Conservation (phyloP, 2,113 vertebrate species). For the Aspidoscelis tigris region DNA sequence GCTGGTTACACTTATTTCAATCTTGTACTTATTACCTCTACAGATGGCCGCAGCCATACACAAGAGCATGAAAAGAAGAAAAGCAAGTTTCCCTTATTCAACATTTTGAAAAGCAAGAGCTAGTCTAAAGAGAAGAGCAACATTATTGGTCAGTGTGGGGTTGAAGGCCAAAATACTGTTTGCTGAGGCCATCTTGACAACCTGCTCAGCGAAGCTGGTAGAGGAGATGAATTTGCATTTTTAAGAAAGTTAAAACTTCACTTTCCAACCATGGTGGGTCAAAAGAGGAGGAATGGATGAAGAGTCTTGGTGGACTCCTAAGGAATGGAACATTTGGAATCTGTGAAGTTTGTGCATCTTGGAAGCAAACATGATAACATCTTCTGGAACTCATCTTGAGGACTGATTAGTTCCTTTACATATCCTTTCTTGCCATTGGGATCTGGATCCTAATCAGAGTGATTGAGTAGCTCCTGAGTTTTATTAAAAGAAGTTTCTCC, state of each 20-base stretch:
- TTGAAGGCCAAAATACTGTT: background rate
- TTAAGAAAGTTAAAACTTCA: background rate
- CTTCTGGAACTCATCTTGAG: background rate
- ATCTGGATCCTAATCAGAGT: background rate
- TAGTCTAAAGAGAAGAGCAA: constrained; percentile 49
- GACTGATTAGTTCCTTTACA: background rate
- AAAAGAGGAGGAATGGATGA: too few species aligned
- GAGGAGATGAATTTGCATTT: background rate
- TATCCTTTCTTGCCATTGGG: background rate
- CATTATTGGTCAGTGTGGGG: accelerated
- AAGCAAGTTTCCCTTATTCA: constrained; percentile 60
- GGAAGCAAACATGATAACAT: background rate
- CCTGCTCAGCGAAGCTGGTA: too few species aligned
- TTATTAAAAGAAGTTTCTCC: too few species aligned
- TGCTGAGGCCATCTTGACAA: background rate
- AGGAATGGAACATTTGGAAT: background rate
- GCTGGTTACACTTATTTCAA: too few species aligned
- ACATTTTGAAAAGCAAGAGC: constrained; percentile 67
- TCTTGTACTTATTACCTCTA: background rate
- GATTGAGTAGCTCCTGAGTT: too few species aligned
- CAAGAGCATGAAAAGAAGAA: constrained; percentile 67
- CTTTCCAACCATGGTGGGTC: background rate
- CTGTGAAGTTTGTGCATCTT: background rate
- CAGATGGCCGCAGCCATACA: constrained; percentile 61
- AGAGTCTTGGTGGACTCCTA: background rate